These are phyloP conservation scores for Zaprionus camerounensis DNA, from an alignment of 1,140 invertebrate species.

Conservation along the genomic window DNA sequence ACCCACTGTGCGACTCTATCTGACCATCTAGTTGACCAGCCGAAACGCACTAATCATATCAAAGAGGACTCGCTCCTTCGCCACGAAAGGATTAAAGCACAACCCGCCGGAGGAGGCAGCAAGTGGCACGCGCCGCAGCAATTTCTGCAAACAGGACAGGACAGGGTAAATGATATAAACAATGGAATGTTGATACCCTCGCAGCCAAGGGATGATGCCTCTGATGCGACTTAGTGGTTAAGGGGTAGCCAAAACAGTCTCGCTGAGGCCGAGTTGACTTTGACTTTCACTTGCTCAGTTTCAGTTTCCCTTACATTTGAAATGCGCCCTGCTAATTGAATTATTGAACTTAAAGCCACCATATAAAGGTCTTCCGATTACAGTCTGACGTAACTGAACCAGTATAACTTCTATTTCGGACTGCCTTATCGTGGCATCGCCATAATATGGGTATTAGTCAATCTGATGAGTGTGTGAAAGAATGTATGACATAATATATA, in stretches of 20 bases:
- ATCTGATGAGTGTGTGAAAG: not conserved
- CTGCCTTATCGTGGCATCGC: not conserved
- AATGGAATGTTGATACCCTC: not conserved
- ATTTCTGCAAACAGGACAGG: slow-evolving; percentile 19
- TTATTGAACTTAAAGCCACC: not conserved
- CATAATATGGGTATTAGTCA: not conserved
- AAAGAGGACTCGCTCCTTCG: slow-evolving; percentile 54
- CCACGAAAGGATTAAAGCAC: slow-evolving; percentile 61
- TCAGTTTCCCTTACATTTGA: not conserved
- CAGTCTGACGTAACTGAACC: not conserved
- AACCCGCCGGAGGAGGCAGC: slow-evolving; percentile 37
- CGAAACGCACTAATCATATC: slow-evolving; percentile 58
- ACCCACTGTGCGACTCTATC: slow-evolving; percentile 10
- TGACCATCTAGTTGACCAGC: slow-evolving; percentile 15
- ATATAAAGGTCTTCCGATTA: not conserved
- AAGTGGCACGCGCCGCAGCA: slow-evolving; percentile 63
- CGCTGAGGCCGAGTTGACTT: not conserved
- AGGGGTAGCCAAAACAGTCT: not conserved
- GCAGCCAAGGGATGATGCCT: not conserved
- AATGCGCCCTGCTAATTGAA: not conserved
- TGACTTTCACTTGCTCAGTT: not conserved
- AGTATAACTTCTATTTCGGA: not conserved
- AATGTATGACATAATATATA: not conserved
- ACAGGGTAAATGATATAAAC: slow-evolving; percentile 10
- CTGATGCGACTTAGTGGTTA: slow-evolving; percentile 8